Evolutionary conservation across 2,797 vertebrate species (phyloP), one percentile per base, ranked within the genome.

Genomic region (Euthynnus affinis): DNA sequence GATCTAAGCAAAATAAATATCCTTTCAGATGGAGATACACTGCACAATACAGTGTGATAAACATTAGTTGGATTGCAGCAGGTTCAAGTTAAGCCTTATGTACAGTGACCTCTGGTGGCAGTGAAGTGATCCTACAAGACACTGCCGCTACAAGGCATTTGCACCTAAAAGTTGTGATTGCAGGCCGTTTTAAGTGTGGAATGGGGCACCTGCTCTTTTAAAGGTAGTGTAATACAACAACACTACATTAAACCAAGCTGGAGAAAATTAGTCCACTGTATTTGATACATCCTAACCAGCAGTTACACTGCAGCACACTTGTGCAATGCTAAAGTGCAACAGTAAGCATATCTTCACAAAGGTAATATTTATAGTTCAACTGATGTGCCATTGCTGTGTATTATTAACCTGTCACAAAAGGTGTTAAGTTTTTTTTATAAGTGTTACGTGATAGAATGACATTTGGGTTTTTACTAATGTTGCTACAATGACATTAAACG

Each of bases 381-480:
- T 20, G 5, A 3, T 0, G 0, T 55, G 3, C 15, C 4, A 49
- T 17, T 22, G 17, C 9, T 2, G 1, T 3, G 0, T 8, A 42
- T 5, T 9, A 1, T 12, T 6, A 51, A 48, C 5, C 14, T 20
- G n/a, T 0, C 37, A 9, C 13, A 20, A 14, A 27, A 68, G 64
- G 6, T 58, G 69, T 14, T 18, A 5, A 9, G 27, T 18, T 60
- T 4, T 63, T 58, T n/a, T n/a, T 61, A 20, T 23, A 1, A 1
- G 7, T 46, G 49, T 3, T 42, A 6, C 57, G 59, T 56, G 18
- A 49, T 5, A 17, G 2, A 37, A 0, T 71, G 74, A 2, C 52
- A 67, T 81, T 81, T 87, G 34, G 27, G 27, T 0, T 87, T 23
- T 87, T 78, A 88, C 69, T 85, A 40, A 82, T 52, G 29, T 1